Evolutionary conservation across 2,888 invertebrate species (phyloP), one percentile per base, ranked within the genome.

Genomic region (Mimumesa dahlbomi): DNA sequence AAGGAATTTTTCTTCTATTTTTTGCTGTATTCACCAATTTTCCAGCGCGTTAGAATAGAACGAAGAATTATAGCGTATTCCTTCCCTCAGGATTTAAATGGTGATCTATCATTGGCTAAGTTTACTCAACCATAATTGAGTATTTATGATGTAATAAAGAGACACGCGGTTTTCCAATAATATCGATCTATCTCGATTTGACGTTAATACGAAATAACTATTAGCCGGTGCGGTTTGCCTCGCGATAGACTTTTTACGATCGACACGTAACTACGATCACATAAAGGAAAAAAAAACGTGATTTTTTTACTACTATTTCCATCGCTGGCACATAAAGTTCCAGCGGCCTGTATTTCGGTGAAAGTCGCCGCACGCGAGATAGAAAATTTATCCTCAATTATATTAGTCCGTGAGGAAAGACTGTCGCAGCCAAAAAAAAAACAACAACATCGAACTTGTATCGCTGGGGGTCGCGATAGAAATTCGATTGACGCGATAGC

Each of bases 141-240:
- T 64, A 77, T 67, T 54, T 40, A 42, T 68, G 63, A 75, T 38
- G 73, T 43, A 66, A 64, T 64, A 4, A 31, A 36, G 38, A 56
- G 43, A 22, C 11, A 1, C 57, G 31, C 29, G n/a, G 14, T 56
- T 50, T 42, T 52, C 45, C 46, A 58, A 58, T 56, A n/a, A n/a
- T n/a, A n/a, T 31, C 53, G 40, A 31, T 2, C 21, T 6, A 29
- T 13, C 56, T 62, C 13, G 45, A 68, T 67, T 61, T 45, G 25
- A 45, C 34, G 31, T 46, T 34, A 25, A 18, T 19, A 25, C 16
- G 65, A 65, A 40, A 49, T 52, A 59, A 53, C 46, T 42, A 19
- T 7, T 16, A n/a, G 38, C 11, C 18, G 14, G 18, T 16, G 29
- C 22, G 25, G 42, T 36, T 31, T 36, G 11, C n/a, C 29, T 29